phyloP scores from a whole-genome alignment of 2,113 vertebrate species.

The Oreochromis spilurus region DNA sequence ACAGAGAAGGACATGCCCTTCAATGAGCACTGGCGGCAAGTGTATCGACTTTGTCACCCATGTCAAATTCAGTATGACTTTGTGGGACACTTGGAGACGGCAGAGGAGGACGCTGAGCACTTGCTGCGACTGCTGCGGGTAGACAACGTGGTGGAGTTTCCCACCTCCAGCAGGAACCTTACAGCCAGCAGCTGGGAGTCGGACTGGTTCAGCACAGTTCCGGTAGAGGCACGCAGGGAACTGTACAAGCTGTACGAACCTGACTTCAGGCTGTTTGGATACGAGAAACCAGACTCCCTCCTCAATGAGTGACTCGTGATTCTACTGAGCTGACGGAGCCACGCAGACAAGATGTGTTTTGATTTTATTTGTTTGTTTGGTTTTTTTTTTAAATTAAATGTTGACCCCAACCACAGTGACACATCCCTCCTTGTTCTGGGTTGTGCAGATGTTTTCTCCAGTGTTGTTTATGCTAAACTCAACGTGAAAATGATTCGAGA shows the following conservation, averaged over 20 bases:
- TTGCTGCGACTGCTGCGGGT: constrained; percentile 85
- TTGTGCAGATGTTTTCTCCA: background rate
- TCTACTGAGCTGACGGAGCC: background rate
- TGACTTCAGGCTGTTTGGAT: constrained; percentile 94
- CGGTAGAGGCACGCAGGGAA: constrained; percentile 79
- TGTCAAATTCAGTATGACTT: constrained; percentile 99
- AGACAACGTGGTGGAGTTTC: constrained; percentile 87
- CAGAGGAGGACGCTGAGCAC: constrained; percentile 87
- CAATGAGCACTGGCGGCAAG: constrained; percentile 96
- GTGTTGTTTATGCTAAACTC: background rate
- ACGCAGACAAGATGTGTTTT: background rate
- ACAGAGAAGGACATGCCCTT: constrained; percentile 88
- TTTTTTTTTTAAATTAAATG: background rate
- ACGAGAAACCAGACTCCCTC: constrained; percentile 86
- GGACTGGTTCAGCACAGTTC: constrained; percentile 88
- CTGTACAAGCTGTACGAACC: constrained; percentile 93
- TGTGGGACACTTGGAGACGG: constrained; percentile 91
- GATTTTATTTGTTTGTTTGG: background rate
- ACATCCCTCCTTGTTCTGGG: background rate
- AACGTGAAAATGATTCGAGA: background rate
- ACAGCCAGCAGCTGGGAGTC: constrained; percentile 90
- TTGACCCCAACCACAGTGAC: background rate
- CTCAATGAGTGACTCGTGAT: constrained; percentile 76
- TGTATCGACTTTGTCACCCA: constrained; percentile 92
- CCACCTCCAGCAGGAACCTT: constrained; percentile 83